Conservation (phyloP, 2,797 vertebrate species). For the Pyrocephalus nanus region DNA sequence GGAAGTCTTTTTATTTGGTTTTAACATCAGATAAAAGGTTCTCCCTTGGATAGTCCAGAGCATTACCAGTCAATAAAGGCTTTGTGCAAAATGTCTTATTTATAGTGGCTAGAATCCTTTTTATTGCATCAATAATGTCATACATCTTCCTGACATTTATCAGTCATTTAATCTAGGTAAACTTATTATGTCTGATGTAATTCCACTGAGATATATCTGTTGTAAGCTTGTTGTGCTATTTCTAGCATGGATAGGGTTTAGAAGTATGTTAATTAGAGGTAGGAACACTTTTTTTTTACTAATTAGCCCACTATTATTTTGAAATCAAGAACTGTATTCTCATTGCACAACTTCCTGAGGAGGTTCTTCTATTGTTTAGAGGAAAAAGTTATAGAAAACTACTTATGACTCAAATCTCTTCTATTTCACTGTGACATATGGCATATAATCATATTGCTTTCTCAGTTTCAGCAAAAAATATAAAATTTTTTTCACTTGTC, state of each 20-base stretch:
- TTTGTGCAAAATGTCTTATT: neutral
- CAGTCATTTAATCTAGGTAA: conserved; percentile 35
- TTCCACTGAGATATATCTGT: neutral
- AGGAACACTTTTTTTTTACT: neutral
- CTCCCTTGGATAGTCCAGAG: neutral
- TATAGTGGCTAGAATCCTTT: neutral
- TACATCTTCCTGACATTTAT: conserved; percentile 22
- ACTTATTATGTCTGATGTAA: neutral
- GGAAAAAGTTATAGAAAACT: neutral
- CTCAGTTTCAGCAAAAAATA: conserved; percentile 13
- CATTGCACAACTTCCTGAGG: neutral
- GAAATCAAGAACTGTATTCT: neutral
- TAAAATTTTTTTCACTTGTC: neutral
- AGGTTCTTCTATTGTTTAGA: neutral
- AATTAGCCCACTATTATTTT: conserved; percentile 13
- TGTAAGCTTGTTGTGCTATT: neutral
- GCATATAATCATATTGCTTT: neutral
- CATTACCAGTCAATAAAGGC: neutral
- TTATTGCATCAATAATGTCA: neutral
- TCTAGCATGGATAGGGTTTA: neutral
- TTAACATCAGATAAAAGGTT: neutral
- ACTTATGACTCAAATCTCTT: neutral
- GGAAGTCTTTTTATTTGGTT: neutral
- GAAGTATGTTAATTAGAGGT: neutral
- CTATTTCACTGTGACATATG: neutral